A percentile compares a stretch with the other conserved stretches of the same genome.
Evolutionary conservation across 2,113 vertebrate genomes (phyloP).

Genomic region (Corynorhinus townsendii): DNA sequence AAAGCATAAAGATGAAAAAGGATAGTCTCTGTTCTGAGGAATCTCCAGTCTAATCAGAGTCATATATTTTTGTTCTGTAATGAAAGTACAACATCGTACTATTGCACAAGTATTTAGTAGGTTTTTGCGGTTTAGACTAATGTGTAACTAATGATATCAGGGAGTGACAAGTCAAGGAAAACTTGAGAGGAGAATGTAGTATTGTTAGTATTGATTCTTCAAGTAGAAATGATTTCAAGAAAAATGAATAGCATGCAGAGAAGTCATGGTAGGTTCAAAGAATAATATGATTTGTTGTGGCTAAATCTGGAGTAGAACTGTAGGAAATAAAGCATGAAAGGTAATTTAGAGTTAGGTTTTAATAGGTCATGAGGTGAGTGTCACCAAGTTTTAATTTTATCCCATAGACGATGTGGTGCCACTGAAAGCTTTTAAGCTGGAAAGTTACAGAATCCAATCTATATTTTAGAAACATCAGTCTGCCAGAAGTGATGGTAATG

Average conservation of each 20-base stretch:
- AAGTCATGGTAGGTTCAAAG: neutral
- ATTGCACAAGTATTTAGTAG: neutral
- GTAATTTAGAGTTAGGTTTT: slow-evolving; percentile 5
- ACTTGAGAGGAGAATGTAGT: neutral
- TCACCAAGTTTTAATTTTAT: slow-evolving; percentile 43
- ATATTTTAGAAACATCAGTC: slow-evolving; percentile 46
- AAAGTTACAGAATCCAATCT: slow-evolving; percentile 36
- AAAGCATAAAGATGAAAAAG: neutral
- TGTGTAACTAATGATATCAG: neutral
- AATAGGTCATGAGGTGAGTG: neutral
- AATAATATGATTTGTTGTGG: neutral
- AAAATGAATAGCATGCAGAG: neutral
- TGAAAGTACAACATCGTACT: neutral
- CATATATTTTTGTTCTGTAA: neutral
- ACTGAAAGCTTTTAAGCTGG: slow-evolving; percentile 45
- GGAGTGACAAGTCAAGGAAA: neutral
- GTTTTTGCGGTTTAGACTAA: neutral
- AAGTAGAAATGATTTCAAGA: neutral
- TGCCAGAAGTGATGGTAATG: slow-evolving; percentile 16
- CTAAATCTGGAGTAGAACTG: neutral
- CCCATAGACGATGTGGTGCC: slow-evolving; percentile 5
- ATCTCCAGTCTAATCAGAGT: neutral
- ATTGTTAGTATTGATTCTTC: slow-evolving; percentile 10
- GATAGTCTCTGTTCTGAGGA: neutral
- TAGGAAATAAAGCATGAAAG: neutral